Conservation (phyloP, 2,113 vertebrate genomes). For the Cynocephalus volans region DNA sequence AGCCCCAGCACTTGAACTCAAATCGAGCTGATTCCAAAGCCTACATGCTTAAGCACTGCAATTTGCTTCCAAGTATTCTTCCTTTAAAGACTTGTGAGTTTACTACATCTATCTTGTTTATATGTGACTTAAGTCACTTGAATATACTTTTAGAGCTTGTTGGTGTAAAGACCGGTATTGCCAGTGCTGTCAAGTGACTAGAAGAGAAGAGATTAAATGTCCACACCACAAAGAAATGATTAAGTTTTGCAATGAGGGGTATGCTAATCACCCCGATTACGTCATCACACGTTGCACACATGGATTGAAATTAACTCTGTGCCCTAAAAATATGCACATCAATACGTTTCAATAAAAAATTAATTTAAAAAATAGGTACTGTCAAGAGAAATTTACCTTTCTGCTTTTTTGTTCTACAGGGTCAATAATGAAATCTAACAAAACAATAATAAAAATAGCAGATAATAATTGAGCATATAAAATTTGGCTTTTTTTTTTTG, state of each 20-base stretch:
- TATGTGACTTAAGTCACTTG: not conserved
- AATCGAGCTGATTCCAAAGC: not conserved
- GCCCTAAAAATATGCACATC: too few relatives aligned
- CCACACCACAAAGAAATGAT: too few relatives aligned
- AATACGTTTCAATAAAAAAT: too few relatives aligned
- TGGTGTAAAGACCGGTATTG: not conserved
- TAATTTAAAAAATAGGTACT: too few relatives aligned
- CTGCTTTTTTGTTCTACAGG: not conserved
- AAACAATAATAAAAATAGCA: not conserved
- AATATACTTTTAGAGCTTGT: not conserved
- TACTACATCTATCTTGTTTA: not conserved
- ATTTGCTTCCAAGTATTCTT: not conserved
- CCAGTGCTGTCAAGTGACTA: too few relatives aligned
- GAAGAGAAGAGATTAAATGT: too few relatives aligned
- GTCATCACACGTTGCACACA: too few relatives aligned
- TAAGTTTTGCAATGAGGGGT: too few relatives aligned
- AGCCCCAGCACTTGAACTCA: not conserved
- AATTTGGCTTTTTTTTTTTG: not conserved
- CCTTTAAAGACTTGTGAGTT: not conserved
- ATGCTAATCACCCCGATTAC: too few relatives aligned
- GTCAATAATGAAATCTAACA: not conserved
- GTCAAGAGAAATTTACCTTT: not conserved
- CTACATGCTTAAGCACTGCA: accelerated
- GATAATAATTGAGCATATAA: not conserved
- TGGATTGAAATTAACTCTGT: too few relatives aligned